Percentiles rank a stretch among this genome's conserved stretches.
Evolutionary conservation across 2,797 vertebrate species (phyloP).

Genomic region (Pangasius larnaudii): DNA sequence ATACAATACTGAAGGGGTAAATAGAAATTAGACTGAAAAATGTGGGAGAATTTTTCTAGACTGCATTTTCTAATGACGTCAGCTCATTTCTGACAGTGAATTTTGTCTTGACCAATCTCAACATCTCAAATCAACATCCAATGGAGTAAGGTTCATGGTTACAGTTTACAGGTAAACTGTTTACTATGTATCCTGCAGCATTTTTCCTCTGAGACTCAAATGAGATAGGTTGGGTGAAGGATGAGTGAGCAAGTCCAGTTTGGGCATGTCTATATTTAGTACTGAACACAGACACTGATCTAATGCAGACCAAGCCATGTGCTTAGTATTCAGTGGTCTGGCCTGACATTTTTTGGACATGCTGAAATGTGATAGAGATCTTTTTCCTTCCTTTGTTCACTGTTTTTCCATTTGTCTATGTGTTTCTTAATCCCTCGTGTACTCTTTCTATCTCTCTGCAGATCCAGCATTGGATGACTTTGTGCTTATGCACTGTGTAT

Average conservation of each 20-base stretch:
- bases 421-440: slow-evolving; percentile 23
- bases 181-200: neutral
- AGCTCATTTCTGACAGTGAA: neutral
- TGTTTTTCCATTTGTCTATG: neutral
- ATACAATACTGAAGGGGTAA: neutral
- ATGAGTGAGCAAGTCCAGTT: neutral
- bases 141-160: neutral
- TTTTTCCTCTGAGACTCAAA: neutral
- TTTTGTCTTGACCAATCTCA: neutral
- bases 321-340: slow-evolving; percentile 6
- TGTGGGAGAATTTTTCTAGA: neutral
- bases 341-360: slow-evolving; percentile 4
- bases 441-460: slow-evolving; percentile 64
- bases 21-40: neutral
- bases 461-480: slow-evolving; percentile 93
- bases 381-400: neutral
- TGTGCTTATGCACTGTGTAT: slow-evolving; percentile 95
- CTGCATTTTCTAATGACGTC: neutral
- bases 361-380: neutral
- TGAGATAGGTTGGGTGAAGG: neutral
- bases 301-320: slow-evolving; percentile 17
- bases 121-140: neutral
- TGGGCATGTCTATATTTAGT: slow-evolving; percentile 27
- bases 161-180: neutral
- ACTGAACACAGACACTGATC: slow-evolving; percentile 6